These are phyloP conservation scores for Salarias fasciatus DNA, from an alignment of 2,797 vertebrate genomes.

Conservation along the genomic window DNA sequence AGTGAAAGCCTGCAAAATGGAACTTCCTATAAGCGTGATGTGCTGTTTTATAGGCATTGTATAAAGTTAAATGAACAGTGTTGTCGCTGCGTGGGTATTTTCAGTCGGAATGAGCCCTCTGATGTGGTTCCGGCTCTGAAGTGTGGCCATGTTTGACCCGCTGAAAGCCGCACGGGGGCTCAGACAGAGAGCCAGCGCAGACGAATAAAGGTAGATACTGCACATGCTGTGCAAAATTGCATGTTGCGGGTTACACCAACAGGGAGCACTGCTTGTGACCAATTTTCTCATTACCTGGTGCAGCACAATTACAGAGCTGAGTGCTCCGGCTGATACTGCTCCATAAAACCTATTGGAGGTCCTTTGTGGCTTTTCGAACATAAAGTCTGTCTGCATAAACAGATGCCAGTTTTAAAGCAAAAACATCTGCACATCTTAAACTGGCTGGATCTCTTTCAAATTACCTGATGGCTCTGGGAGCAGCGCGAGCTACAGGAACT, in stretches of 20 bases:
- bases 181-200: constrained; percentile 19
- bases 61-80: constrained; percentile 10
- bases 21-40: neutral
- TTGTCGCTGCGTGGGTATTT: constrained; percentile 29
- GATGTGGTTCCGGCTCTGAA: constrained; percentile 41
- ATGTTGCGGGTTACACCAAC: constrained; percentile 72
- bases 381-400: constrained; percentile 83
- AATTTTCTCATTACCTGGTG: constrained; percentile 82
- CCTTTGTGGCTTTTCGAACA: constrained; percentile 82
- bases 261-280: constrained; percentile 78
- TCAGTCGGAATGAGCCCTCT: constrained; percentile 32
- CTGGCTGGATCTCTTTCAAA: constrained; percentile 82
- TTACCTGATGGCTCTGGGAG: constrained; percentile 83
- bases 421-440: constrained; percentile 88
- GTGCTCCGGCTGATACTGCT: constrained; percentile 77
- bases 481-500: constrained; percentile 62
- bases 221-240: constrained; percentile 73
- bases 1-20: neutral
- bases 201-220: constrained; percentile 57
- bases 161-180: constrained; percentile 49
- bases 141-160: constrained; percentile 43
- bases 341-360: constrained; percentile 83
- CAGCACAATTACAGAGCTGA: constrained; percentile 83
- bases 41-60: constrained; percentile 9
- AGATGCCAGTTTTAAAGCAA: constrained; percentile 84